Evolutionary conservation across 2,113 vertebrate genomes (phyloP), one percentile per base, ranked within the genome.

Genomic region (Apodemus sylvaticus): DNA sequence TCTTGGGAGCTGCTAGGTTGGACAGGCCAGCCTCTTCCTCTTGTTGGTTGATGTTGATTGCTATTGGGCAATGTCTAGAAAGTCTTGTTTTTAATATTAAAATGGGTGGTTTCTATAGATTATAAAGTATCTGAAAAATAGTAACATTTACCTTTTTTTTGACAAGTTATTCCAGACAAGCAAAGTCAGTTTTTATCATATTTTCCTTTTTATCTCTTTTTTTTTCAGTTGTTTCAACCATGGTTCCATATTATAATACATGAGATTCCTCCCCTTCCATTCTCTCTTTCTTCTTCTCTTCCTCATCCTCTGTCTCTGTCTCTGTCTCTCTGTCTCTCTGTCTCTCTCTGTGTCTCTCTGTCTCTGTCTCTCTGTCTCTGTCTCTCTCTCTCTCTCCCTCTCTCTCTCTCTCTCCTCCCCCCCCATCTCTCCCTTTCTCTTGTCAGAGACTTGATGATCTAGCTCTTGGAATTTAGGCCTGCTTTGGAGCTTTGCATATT

Each of bases 131-230:
- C 22, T 86, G 45, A 26, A 91, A 45, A 74, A 17, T 20, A 81
- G 79, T 64, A n/a, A 64, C 62, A 45, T 93, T 94, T 81, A 42
- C 39, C 70, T 89, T 90, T 88, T 71, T 3, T 81, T n/a, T n/a
- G 53, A 58, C 14, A 62, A 74, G 12, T 96, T 93, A 68, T 58
- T 62, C 55, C 13, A 31, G 4, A 5, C 20, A 36, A 60, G 20
- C 22, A 64, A 86, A 90, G 48, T 82, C 36, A 77, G 66, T 95
- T 87, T 95, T 73, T 58, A 31, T 5, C n/a, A 20, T 82, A n/a
- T 83, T 45, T 85, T 83, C 29, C 95, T n/a, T 51, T 93, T 81
- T 26, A 88, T 78, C 34, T 70, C 24, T 88, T 86, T 93, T 88
- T 89, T 53, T 53, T 53, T 53, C 7, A 39, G 58, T 71, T 26